These are phyloP conservation scores for Spodoptera littoralis DNA, from an alignment of 2,888 invertebrate species.

Conservation along the genomic window DNA sequence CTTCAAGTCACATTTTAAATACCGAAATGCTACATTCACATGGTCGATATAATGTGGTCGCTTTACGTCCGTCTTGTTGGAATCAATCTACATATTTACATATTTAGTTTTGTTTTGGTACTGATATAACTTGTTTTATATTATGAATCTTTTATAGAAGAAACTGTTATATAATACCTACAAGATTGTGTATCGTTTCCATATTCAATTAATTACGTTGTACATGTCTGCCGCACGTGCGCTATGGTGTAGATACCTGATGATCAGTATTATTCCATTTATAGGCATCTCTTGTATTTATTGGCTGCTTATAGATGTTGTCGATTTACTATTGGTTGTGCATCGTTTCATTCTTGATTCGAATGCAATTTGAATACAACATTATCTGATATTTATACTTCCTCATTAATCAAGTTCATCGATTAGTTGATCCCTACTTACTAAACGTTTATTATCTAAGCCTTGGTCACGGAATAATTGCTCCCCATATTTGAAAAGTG, in stretches of 20 bases:
- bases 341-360: background rate
- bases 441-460: too few species aligned
- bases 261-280: constrained; percentile 34
- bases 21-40: too few species aligned
- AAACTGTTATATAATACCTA: constrained; percentile 2
- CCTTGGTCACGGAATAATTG: too few species aligned
- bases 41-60: too few species aligned
- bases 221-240: constrained; percentile 14
- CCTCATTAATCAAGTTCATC: too few species aligned
- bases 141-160: constrained; percentile 1
- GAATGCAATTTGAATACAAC: background rate
- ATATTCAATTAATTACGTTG: constrained; percentile 10
- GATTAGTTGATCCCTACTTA: too few species aligned
- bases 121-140: constrained; percentile 4
- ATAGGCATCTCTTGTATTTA: constrained; percentile 10
- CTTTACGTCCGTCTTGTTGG: too few species aligned
- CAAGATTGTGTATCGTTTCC: constrained; percentile 1
- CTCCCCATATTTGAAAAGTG: too few species aligned
- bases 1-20: too few species aligned
- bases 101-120: too few species aligned
- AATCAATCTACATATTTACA: too few species aligned
- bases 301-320: background rate
- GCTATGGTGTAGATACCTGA: background rate
- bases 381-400: too few species aligned
- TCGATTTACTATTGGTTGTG: background rate